Evolutionary conservation across 2,888 invertebrate genomes (phyloP).

Genomic region (Prenolepis imparis): DNA sequence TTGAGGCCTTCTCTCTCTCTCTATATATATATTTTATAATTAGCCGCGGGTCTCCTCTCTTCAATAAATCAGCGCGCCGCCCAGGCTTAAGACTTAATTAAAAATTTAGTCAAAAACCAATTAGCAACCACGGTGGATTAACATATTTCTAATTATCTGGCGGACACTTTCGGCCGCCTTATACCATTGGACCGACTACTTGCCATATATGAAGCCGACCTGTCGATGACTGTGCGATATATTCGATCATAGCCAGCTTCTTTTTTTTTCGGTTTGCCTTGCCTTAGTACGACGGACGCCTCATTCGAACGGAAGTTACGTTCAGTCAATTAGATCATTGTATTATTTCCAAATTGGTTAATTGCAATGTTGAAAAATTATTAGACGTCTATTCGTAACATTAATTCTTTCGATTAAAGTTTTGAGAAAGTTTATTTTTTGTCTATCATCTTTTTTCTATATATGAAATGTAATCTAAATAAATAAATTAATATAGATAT

Average conservation of each 20-base stretch:
- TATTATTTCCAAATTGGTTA: slow-evolving; percentile 32
- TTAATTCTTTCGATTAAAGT: not conserved
- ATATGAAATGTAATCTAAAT: not conserved
- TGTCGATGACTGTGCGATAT: slow-evolving; percentile 76
- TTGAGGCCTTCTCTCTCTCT: slow-evolving; percentile 7
- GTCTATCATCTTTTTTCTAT: not conserved
- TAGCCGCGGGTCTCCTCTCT: slow-evolving; percentile 69
- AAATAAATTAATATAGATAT: not conserved
- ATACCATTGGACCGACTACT: slow-evolving; percentile 69
- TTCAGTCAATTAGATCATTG: slow-evolving; percentile 26
- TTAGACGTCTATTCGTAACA: not conserved
- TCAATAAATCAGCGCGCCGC: slow-evolving; percentile 82
- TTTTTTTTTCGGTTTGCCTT: not conserved
- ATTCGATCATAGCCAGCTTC: slow-evolving; percentile 47
- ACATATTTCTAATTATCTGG: slow-evolving; percentile 85
- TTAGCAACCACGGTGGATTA: slow-evolving; percentile 83
- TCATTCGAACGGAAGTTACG: slow-evolving; percentile 41
- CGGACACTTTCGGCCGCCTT: slow-evolving; percentile 74
- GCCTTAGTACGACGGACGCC: slow-evolving; percentile 1
- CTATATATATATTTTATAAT: slow-evolving; percentile 81
- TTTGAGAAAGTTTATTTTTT: not conserved
- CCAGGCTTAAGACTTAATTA: slow-evolving; percentile 82
- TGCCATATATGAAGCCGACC: slow-evolving; percentile 57
- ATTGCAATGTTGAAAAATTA: not conserved
- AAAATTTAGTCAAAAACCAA: slow-evolving; percentile 84